Evolutionary conservation across 1,140 invertebrate genomes (phyloP).

Genomic region (Leptopilina clavipes): DNA sequence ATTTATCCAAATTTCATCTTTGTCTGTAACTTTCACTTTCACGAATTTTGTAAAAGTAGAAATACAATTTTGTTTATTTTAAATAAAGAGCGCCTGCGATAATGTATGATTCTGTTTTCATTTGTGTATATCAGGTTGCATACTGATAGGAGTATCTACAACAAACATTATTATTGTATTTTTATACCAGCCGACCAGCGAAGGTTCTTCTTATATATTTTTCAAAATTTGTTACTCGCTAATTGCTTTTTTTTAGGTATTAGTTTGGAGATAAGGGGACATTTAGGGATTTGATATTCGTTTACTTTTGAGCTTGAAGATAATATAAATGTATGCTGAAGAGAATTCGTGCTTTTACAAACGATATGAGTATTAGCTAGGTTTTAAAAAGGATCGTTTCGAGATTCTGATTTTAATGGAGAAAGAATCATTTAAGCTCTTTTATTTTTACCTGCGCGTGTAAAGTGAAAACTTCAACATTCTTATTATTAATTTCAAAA

Average conservation of each 20-base stretch:
- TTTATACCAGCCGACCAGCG: too few species aligned
- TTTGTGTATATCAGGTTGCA: neutral
- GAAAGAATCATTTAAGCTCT: neutral
- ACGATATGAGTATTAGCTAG: neutral
- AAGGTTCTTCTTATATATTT: too few species aligned
- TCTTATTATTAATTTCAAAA: too few species aligned
- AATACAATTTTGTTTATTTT: too few species aligned
- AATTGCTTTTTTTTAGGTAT: neutral
- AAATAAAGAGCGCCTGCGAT: neutral
- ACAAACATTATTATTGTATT: too few species aligned
- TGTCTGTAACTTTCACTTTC: too few species aligned
- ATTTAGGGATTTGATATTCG: neutral
- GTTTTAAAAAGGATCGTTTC: constrained; percentile 9
- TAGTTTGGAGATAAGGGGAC: neutral
- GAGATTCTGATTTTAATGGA: neutral
- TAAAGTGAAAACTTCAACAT: neutral
- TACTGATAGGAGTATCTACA: neutral
- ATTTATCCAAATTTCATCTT: too few species aligned
- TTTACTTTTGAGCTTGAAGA: neutral
- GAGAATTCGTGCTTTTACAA: neutral
- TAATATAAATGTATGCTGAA: neutral
- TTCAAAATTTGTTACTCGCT: neutral
- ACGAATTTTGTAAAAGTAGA: too few species aligned
- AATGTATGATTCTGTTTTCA: neutral
- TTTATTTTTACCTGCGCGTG: neutral